Base-by-base conservation (phyloP, 2,797 vertebrate species). In the Sebastes matsubarae region DNA sequence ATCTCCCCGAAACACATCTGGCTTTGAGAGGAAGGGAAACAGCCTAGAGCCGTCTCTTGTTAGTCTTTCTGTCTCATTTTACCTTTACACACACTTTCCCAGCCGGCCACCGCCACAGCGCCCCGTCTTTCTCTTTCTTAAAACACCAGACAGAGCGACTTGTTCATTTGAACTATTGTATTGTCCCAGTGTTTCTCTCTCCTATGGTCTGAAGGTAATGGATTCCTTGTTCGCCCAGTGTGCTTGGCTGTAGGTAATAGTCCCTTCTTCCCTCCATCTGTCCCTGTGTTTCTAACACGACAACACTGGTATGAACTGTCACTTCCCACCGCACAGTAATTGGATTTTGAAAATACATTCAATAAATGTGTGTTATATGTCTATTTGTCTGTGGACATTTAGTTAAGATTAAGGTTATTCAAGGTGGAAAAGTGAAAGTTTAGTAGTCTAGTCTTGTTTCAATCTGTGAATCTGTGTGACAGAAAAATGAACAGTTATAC, bases 1-100 rank as follows among this genome's bases (percentile, higher is more conserved):
- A 14, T 81, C 69, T 75, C 50, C 34, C 42, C 24, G 55, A 75
- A 77, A 76, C 66, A 87, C 90, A 90, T 89, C 82, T 87, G 85
- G 83, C 77, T 88, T 79, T 79, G 68, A 83, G 73, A 83, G 71
- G 67, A 88, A 85, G 55, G 79, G 54, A 85, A 87, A 86, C 66
- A 87, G 80, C 73, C 85, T 30, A 22, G n/a, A 88, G 76, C 80
- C 1, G 3, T 79, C 80, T 75, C 57, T 79, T 65, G 57, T 83
- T 78, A 22, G 73, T 79, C 60, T 81, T 71, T 70, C 30, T 61
- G 54, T 79, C 79, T 79, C 72, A 59, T 34, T 87, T 88, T 75
- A 84, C 73, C 60, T 86, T 58, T 32, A 54, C 8, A 77, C 78
- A 67, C 24, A 81, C 36, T 54, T 67, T 60, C 57, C 50, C 57